These are phyloP conservation scores for Sipha maydis DNA, from an alignment of 2,888 invertebrate genomes.

Conservation along the genomic window DNA sequence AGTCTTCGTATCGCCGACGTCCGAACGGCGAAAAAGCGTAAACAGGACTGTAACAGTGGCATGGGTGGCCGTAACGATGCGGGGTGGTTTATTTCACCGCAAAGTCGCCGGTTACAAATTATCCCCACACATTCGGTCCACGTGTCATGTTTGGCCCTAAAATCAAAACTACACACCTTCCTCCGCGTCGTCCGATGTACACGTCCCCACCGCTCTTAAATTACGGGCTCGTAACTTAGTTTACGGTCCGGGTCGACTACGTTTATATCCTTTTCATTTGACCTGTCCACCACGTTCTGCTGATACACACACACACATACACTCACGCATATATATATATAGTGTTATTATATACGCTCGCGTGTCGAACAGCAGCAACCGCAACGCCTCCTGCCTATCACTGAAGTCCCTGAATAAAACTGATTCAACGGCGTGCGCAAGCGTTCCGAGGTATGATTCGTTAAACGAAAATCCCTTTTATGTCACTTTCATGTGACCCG, in stretches of 20 bases:
- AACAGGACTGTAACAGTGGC: not conserved
- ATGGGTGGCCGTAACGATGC: too few species aligned
- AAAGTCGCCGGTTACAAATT: slow-evolving; percentile 19
- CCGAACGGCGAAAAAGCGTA: not conserved
- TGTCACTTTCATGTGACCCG: slow-evolving; percentile 44
- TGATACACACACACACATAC: not conserved
- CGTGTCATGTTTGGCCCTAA: slow-evolving; percentile 13
- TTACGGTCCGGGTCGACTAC: slow-evolving; percentile 27
- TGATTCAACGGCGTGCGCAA: not conserved
- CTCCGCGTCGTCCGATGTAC: not conserved
- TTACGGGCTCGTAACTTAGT: slow-evolving; percentile 50
- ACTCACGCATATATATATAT: too few species aligned
- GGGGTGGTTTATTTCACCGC: not conserved
- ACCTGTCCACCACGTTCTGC: slow-evolving; percentile 30
- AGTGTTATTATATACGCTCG: not conserved
- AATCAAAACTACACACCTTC: slow-evolving; percentile 23
- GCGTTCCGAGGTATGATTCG: slow-evolving; percentile 19
- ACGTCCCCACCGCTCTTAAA: not conserved
- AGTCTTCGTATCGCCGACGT: not conserved
- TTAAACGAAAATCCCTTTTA: slow-evolving; percentile 43
- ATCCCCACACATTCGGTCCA: not conserved
- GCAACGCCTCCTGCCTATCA: not conserved
- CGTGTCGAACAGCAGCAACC: not conserved
- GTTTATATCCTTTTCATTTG: slow-evolving; percentile 46
- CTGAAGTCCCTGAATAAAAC: not conserved